Evolutionary conservation across 2,888 invertebrate genomes (phyloP), one percentile per base, ranked within the genome.

Genomic region (Ceriagrion tenellum): DNA sequence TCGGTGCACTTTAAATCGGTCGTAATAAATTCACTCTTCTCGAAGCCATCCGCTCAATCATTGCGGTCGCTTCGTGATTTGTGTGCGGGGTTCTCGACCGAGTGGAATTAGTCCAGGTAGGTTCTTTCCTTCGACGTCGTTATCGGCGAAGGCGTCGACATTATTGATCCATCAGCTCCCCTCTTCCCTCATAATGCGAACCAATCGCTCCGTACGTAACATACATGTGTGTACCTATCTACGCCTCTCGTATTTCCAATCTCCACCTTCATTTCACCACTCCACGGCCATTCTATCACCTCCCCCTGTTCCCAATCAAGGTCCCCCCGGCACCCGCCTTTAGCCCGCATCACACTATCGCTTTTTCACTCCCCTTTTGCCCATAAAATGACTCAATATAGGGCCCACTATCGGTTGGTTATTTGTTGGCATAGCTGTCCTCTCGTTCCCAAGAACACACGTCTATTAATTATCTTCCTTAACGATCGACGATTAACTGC

Each of bases 341-440:
- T 47, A 20, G 4, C 88, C 35, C 88, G 18, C 40, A 35, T 63
- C 35, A 63, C 63, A 63, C 91, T 40, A 40, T 23, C 88, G 16
- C 63, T 59, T 63, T 91, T 40, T 55, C 69, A 26, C 69, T 69
- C 91, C 8, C 47, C 55, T 23, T 26, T 23, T 63, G 59, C 63
- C 91, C 91, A 91, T 91, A 91, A 91, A 91, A 63, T 35, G 63
- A 91, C 91, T 91, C 91, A 91, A 91, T 91, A 91, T 91, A 35
- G 91, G 91, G 35, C 55, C 47, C 47, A 4, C 91, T 91, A 91
- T 91, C 63, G 56, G 91, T 91, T 91, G 40, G 91, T 91, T 91
- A 91, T 91, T 91, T 91, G 91, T 91, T 91, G 91, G 91, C 91
- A 35, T 91, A 91, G 91, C 91, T 91, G 91, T 91, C 63, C 91